Base-by-base conservation (phyloP, 2,113 vertebrate species). In the Paradisaea rubra region DNA sequence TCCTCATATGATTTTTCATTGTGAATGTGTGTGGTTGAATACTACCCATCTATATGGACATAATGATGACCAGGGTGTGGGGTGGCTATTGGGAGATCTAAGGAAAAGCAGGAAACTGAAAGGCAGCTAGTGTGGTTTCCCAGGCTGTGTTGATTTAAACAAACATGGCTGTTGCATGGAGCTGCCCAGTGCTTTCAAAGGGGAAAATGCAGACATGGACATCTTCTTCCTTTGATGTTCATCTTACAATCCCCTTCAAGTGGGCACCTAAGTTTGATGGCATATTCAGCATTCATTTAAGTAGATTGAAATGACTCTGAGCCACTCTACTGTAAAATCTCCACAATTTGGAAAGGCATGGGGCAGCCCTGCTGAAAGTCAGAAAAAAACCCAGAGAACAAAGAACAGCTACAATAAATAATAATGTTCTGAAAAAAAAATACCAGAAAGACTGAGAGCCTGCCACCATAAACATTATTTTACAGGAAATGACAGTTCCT, bases 401-500 rank as follows among this genome's bases (percentile, higher is more conserved):
- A 95, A 95, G 86, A 97, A 74, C 41, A 88, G 57, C 72, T 93
- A 91, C 68, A 80, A 87, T 81, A 91, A 96, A 91, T 94, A 95
- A 91, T 66, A 89, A 82, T 23, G 25, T 64, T 82, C 57, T 81
- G 85, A 61, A 65, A 93, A 82, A 92, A 65, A 84, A n/a, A 8
- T 47, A 85, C 52, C 93, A 96, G 64, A 88, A 94, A 89, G 91
- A 77, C 70, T 59, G 85, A 96, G 86, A 94, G 79, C 65, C 52
- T 89, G 96, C 91, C 94, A 96, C 82, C 90, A 86, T 81, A 96
- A 97, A 97, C 85, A 94, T 94, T 88, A 86, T 95, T 95, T 78
- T 93, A 94, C 90, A 93, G 95, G 93, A 97, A 95, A 95, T 95
- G 92, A 95, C 78, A 94, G 93, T 95, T 97, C 92, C 95, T 95